Conservation (phyloP, 2,797 vertebrate species). For the Varecia variegata region DNA sequence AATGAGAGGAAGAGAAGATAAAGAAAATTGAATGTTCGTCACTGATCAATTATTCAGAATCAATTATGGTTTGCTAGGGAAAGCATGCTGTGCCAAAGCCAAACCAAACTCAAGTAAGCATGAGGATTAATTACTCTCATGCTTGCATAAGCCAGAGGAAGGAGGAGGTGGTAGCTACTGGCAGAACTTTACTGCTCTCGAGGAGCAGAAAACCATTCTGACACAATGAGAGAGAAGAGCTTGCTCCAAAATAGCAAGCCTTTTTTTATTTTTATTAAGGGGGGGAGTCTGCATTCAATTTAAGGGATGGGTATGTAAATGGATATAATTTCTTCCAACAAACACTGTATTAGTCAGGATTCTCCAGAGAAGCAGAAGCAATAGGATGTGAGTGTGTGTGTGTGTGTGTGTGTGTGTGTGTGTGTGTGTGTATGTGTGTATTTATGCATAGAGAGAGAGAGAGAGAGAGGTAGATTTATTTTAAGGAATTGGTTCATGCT, state of each 20-base stretch:
- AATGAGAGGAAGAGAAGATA: conserved; percentile 78
- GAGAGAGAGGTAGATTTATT: neutral
- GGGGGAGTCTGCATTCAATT: neutral
- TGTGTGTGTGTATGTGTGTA: neutral
- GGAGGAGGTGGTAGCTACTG: neutral
- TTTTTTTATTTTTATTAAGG: neutral
- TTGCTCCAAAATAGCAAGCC: neutral
- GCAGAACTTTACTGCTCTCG: conserved; percentile 23
- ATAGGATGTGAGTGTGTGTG: neutral
- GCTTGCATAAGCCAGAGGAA: neutral
- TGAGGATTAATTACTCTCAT: conserved; percentile 67
- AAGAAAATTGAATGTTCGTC: conserved; percentile 79
- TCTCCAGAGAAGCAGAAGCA: neutral
- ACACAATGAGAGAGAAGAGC: neutral
- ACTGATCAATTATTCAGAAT: conserved; percentile 79
- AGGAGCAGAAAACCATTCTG: conserved; percentile 29
- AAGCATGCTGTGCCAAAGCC: conserved; percentile 68
- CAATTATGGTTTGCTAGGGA: conserved; percentile 76
- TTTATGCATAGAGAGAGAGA: neutral
- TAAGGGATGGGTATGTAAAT: neutral
- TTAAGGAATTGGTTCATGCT: neutral
- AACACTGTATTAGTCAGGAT: neutral
- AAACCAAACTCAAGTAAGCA: conserved; percentile 66
- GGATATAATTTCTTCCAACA: neutral
- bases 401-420: neutral